Percentiles rank a stretch among this genome's conserved stretches.
These are phyloP conservation scores for Ptilorrhoa leucosticta DNA, from an alignment of 2,113 vertebrate genomes.

Conservation along the genomic window DNA sequence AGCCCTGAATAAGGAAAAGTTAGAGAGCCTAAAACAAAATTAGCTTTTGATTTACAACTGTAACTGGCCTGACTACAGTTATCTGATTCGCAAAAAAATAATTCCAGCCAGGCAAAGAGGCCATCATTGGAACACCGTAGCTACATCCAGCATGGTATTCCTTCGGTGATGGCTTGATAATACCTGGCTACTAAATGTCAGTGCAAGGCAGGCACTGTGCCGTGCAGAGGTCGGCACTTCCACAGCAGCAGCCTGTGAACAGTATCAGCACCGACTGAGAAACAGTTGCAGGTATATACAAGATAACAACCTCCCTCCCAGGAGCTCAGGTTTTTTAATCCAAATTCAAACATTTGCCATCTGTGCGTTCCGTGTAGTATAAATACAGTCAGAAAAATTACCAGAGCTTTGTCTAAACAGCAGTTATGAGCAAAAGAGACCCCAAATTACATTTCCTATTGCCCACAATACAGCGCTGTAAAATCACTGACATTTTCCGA, in stretches of 20 bases:
- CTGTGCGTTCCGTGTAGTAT: neutral
- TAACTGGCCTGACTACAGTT: neutral
- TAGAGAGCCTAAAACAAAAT: neutral
- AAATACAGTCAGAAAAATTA: neutral
- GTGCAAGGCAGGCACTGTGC: neutral
- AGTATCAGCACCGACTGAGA: neutral
- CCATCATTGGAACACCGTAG: neutral
- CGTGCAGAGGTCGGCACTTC: neutral
- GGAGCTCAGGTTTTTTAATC: neutral
- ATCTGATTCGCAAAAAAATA: neutral
- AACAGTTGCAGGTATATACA: neutral
- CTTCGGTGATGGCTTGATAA: neutral
- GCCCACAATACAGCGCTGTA: neutral
- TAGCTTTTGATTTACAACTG: neutral
- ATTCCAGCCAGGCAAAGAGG: neutral
- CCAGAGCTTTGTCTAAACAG: neutral
- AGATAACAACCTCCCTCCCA: neutral
- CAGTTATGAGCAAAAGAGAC: neutral
- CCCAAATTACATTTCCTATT: neutral
- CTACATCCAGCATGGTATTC: neutral
- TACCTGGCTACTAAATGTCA: neutral
- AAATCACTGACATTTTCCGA: slow-evolving; percentile 8
- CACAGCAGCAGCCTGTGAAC: neutral
- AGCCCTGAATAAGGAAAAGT: neutral
- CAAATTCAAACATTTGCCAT: slow-evolving; percentile 7